Evolutionary conservation across 2,113 vertebrate species (phyloP).

Genomic region (Lutjanus erythropterus): DNA sequence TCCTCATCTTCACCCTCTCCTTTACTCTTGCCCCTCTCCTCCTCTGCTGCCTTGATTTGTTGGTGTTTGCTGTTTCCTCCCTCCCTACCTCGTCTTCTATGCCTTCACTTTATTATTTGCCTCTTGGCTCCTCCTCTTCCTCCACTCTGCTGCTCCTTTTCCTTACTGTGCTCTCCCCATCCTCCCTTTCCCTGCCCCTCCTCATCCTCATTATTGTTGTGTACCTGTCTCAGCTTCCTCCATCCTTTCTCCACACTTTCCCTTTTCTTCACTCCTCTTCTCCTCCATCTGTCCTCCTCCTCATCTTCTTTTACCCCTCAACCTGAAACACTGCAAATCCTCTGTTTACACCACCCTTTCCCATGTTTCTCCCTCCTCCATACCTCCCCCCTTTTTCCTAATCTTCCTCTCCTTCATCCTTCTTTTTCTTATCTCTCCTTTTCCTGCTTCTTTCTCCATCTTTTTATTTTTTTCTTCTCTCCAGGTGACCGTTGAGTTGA

Average conservation of each 20-base stretch:
- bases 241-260: no score
- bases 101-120: background rate
- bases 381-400: background rate
- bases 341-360: background rate
- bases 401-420: background rate
- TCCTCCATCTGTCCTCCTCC: background rate
- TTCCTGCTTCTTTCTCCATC: conserved; percentile 7
- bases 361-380: background rate
- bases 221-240: no score
- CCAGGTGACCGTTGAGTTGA: conserved; percentile 57
- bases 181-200: background rate
- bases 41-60: background rate
- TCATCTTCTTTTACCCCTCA: background rate
- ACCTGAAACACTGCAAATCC: background rate
- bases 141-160: background rate
- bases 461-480: conserved; percentile 22
- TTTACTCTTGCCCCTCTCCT: no score
- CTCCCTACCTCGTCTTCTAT: no score
- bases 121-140: background rate
- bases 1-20: background rate
- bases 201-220: no score
- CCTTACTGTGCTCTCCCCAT: no score
- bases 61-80: background rate
- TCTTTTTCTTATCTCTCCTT: background rate
- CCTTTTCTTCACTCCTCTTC: background rate